phyloP scores from a whole-genome alignment of 2,113 vertebrate species.

The Trachemys scripta region DNA sequence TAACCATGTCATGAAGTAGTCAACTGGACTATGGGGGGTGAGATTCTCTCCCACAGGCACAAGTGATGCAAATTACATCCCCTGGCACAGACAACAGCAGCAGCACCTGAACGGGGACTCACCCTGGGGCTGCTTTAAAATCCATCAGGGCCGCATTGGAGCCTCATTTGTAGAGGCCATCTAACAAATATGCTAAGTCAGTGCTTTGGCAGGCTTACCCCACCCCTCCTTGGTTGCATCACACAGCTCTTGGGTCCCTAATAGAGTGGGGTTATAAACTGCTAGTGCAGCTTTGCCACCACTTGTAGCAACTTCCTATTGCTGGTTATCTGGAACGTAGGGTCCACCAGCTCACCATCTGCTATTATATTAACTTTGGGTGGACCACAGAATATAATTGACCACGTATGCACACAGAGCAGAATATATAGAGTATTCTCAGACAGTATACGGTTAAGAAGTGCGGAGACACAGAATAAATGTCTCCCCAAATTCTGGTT shows the following conservation, averaged over 20 bases:
- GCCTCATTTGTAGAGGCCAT: background rate
- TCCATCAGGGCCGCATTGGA: background rate
- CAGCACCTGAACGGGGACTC: background rate
- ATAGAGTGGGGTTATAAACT: background rate
- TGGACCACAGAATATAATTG: accelerated
- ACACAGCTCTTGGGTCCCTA: background rate
- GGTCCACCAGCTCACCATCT: background rate
- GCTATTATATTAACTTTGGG: background rate
- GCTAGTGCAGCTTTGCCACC: background rate
- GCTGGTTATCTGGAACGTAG: background rate
- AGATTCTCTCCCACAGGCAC: background rate
- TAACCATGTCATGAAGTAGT: background rate
- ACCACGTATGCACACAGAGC: accelerated
- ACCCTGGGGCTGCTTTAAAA: background rate
- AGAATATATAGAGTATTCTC: background rate
- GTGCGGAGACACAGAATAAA: background rate
- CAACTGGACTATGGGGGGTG: background rate
- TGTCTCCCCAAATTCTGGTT: background rate
- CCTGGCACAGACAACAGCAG: background rate
- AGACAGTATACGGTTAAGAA: accelerated
- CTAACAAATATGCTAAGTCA: background rate
- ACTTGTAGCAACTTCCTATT: background rate
- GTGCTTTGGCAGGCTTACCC: background rate
- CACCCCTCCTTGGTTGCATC: background rate
- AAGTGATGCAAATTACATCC: background rate